Conservation (phyloP, 2,797 vertebrate species). For the Sebastes nivosus region DNA sequence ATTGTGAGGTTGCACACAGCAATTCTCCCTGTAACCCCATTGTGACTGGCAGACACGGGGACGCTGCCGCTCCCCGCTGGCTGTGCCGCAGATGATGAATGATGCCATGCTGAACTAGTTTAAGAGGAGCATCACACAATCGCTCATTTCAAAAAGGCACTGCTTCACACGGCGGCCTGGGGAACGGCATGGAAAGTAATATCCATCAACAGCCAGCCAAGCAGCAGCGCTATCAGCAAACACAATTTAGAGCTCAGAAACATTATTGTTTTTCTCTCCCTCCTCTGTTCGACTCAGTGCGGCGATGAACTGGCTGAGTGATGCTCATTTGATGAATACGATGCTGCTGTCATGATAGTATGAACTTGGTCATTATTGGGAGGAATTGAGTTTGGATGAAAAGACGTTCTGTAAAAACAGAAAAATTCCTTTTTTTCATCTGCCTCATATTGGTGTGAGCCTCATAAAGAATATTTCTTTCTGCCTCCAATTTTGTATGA, state of each 20-base stretch:
- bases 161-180: constrained; percentile 69
- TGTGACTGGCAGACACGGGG: constrained; percentile 69
- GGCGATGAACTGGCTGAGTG: constrained; percentile 67
- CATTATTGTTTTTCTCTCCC: constrained; percentile 74
- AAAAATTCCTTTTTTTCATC: constrained; percentile 22
- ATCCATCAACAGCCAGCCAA: constrained; percentile 83
- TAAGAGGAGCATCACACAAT: constrained; percentile 78
- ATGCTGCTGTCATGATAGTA: constrained; percentile 63
- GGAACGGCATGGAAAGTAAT: constrained; percentile 76
- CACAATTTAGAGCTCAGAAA: constrained; percentile 79
- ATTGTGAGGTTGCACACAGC: constrained; percentile 48
- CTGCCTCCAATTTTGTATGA: constrained; percentile 19
- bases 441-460: constrained; percentile 1
- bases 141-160: constrained; percentile 76
- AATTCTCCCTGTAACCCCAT: constrained; percentile 58
- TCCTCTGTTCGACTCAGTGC: constrained; percentile 53
- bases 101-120: constrained; percentile 78
- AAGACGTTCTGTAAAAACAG: constrained; percentile 49
- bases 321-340: constrained; percentile 76
- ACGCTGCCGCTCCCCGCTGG: constrained; percentile 58
- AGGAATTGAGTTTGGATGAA: constrained; percentile 68
- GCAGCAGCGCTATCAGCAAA: constrained; percentile 80
- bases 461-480: constrained; percentile 10
- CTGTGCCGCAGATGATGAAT: constrained; percentile 74
- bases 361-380: constrained; percentile 65